Base-by-base conservation (phyloP, 2,888 invertebrate genomes). In the Tricholauxania praeusta region DNA sequence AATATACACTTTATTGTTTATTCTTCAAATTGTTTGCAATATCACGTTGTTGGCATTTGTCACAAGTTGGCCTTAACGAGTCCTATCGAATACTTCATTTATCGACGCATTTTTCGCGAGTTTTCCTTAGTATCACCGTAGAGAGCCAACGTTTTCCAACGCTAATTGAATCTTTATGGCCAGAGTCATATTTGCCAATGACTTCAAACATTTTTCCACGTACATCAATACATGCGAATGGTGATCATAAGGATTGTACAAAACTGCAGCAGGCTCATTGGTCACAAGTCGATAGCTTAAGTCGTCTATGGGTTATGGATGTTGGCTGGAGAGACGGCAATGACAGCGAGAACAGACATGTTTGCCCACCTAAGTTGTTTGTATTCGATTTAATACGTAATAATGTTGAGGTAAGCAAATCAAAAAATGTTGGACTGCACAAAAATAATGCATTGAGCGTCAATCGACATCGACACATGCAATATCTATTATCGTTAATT, bases 301-400 rank as follows among this genome's bases (percentile, higher is more conserved):
- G 80, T 71, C 81, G 85, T 1, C 69, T 86, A 4, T 86, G 85
- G 85, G 80, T 85, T 19, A 81, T 86, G 81, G 85, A 86, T 75
- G 73, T 81, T 2, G 84, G 84, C 15, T 81, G 82, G 79, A 74
- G 78, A 3, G 70, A 39, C 0, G 28, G 12, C n/a, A 17, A 12
- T 48, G 12, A 19, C 47, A 39, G 10, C 39, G 39, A 57, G 28
- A 57, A 51, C 8, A 47, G 57, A 10, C 52, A 64, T 6, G 53
- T 73, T 7, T 85, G 85, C 66, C 32, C 79, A 5, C 83, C 85
- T n/a, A 83, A 85, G 17, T 74, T 86, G 47, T 79, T 86, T 55
- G 84, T 83, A 28, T 86, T 83, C 48, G 85, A 86, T 75, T 72
- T 86, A 17, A 78, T 85, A 51, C 80, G 85, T 3, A 82, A 85